A percentile compares a stretch with the other conserved stretches of the same genome.
Conservation (phyloP, 2,888 invertebrate species). For the Brachypalpus laphriformis region DNA sequence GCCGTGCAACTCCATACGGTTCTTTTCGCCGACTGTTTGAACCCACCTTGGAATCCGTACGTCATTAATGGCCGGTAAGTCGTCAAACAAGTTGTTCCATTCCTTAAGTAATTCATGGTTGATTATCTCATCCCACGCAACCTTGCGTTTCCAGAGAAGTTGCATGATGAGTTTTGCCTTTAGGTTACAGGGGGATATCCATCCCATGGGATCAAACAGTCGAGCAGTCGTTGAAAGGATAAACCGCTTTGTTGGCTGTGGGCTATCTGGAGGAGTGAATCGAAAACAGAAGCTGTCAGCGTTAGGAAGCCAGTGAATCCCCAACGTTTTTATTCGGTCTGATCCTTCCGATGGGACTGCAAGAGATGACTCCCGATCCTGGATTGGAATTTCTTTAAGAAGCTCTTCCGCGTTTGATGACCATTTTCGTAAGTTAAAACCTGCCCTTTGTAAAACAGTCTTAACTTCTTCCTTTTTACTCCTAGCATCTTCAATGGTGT, state of each 20-base stretch:
- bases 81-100: background rate
- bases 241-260: conserved; percentile 15
- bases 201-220: conserved; percentile 27
- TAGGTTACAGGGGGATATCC: conserved; percentile 25
- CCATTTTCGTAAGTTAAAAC: no score
- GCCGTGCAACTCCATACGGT: conserved; percentile 18
- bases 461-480: no score
- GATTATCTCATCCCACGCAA: conserved; percentile 20
- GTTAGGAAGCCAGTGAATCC: background rate
- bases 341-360: background rate
- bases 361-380: no score
- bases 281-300: conserved; percentile 17
- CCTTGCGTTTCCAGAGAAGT: conserved; percentile 1
- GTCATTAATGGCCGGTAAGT: conserved; percentile 1
- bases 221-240: conserved; percentile 21
- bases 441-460: no score
- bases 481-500: background rate
- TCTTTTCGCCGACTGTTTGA: background rate
- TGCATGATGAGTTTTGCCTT: conserved; percentile 15
- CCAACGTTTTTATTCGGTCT: background rate
- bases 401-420: no score
- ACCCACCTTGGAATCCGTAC: conserved; percentile 11
- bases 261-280: background rate
- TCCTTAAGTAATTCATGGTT: background rate
- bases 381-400: no score